Conservation (phyloP, 2,113 vertebrate genomes). For the Chinchilla lanigera region DNA sequence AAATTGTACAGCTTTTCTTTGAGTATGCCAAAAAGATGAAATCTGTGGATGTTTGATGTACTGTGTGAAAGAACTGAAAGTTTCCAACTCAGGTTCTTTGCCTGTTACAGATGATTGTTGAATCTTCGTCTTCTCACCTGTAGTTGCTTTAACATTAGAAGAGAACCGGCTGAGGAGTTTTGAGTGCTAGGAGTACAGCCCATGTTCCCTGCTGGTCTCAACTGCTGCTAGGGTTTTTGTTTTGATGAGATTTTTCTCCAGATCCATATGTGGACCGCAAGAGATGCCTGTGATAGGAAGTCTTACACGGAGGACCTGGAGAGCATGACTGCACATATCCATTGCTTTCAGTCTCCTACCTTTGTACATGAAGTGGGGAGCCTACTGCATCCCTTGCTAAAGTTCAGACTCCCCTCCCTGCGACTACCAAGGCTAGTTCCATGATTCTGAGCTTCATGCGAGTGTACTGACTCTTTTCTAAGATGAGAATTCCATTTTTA, state of each 20-base stretch:
- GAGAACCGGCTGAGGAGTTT: not conserved
- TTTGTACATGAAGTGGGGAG: not conserved
- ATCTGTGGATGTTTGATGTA: not conserved
- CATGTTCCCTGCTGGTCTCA: not conserved
- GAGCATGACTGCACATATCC: not conserved
- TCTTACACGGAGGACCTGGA: not conserved
- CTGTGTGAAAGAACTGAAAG: not conserved
- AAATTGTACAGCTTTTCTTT: slow-evolving; percentile 11
- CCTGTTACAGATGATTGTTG: not conserved
- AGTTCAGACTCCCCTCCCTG: not conserved
- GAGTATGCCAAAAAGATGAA: not conserved
- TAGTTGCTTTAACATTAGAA: not conserved
- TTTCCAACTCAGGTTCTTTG: not conserved
- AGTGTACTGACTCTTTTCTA: not conserved
- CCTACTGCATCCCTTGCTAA: not conserved
- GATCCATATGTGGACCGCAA: fast-evolving
- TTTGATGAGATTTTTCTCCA: not conserved
- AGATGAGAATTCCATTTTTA: not conserved
- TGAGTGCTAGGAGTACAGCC: not conserved
- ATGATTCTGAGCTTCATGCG: not conserved
- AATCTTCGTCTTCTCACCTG: not conserved
- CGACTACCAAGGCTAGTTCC: not conserved
- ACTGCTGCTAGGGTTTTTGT: not conserved
- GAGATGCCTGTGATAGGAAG: not conserved
- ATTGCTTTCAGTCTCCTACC: not conserved